phyloP scores from a whole-genome alignment of 2,113 vertebrate species.

The Stegostoma tigrinum region DNA sequence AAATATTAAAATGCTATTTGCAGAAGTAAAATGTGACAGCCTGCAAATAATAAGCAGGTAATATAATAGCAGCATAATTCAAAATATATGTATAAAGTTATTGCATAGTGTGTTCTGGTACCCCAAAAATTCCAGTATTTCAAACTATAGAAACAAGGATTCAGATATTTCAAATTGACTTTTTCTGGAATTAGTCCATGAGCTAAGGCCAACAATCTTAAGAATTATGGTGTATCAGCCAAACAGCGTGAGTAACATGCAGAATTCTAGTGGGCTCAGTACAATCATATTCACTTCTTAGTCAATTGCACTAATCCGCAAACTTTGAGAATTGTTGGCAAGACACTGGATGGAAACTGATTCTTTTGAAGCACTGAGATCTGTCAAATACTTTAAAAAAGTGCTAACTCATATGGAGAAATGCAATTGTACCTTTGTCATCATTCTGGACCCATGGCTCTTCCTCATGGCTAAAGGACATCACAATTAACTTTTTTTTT shows the following conservation, averaged over 20 bases:
- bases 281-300: background rate
- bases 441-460: background rate
- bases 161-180: background rate
- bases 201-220: background rate
- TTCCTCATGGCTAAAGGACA: background rate
- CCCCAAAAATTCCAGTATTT: background rate
- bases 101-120: conserved; percentile 28
- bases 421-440: background rate
- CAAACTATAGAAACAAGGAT: conserved; percentile 3
- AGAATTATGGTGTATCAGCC: background rate
- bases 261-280: background rate
- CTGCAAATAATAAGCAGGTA: conserved; percentile 34
- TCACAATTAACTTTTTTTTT: background rate
- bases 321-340: background rate
- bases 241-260: background rate
- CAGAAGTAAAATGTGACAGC: conserved; percentile 29
- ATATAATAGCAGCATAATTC: conserved; percentile 31
- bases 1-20: conserved; percentile 11
- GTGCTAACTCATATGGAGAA: background rate
- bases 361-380: background rate
- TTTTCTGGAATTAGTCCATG: background rate
- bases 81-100: conserved; percentile 22
- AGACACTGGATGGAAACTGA: background rate
- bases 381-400: background rate
- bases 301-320: background rate